Base-by-base conservation (phyloP, 2,113 vertebrate species). In the Speoplatyrhinus poulsoni region DNA sequence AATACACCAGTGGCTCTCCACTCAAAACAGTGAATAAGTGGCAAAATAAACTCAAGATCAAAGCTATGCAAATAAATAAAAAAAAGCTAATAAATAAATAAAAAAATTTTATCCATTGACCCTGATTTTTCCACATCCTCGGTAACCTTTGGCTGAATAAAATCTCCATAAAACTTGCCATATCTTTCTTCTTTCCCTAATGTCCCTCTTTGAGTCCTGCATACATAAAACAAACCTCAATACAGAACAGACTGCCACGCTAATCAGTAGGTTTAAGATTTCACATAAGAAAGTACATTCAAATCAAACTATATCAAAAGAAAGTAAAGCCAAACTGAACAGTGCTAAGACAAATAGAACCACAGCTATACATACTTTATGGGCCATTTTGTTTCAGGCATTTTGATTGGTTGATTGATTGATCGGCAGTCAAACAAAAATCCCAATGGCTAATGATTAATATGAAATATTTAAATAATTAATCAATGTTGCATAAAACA, bases 331-430 rank as follows among this genome's bases (percentile, higher is more conserved):
- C 80, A 88, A 6, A 60, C 13, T 5, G 12, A 49, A 50, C 89
- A 87, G 85, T 81, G 83, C 81, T 76, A 74, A 79, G 77, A 86
- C 69, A 67, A 77, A 54, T 77, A 84, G 75, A 88, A 85, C 84
- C 80, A 86, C 82, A 84, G 79, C 76, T 77, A 80, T 76, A 76
- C 80, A 86, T 86, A 84, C 87, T 84, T 84, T 32, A 9, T 60
- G 11, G 70, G 76, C 56, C 70, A 7, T 87, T 88, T 85, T 81
- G 82, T 87, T 84, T 90, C 89, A 87, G 87, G 87, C 87, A 88
- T 90, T 17, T 46, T 77, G 85, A 91, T 87, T 82, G 78, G 78
- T 83, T 87, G 82, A 83, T 73, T 79, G 74, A 26, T 41, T 41
- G 36, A 41, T 41, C 36, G 36, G 72, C 72, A 65, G 66, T 66